Evolutionary conservation across 2,888 invertebrate genomes (phyloP).

Genomic region (Sicus ferrugineus): DNA sequence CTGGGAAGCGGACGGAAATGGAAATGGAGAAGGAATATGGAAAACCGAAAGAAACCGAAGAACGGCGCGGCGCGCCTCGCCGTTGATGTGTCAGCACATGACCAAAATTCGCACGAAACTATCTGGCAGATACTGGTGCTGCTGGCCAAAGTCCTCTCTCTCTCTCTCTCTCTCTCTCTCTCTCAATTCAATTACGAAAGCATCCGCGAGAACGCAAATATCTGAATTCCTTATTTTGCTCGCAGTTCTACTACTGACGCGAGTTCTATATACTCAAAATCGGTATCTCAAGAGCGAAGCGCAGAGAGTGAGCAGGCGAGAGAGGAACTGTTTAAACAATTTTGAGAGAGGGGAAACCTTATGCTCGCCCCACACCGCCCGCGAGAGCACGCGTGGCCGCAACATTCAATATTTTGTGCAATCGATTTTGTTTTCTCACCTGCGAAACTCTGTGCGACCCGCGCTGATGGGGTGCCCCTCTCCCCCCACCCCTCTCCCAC

Average conservation of each 20-base stretch:
- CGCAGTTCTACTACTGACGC: background rate
- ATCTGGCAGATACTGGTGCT: background rate
- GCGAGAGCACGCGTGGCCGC: too few relatives aligned
- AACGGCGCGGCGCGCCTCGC: background rate
- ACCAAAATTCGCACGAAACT: conserved; percentile 14
- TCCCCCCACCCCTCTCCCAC: too few relatives aligned
- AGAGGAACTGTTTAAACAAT: conserved; percentile 16
- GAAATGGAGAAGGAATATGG: conserved; percentile 5
- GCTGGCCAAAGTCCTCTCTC: too few relatives aligned
- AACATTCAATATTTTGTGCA: too few relatives aligned
- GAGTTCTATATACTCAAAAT: conserved; percentile 1
- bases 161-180: too few relatives aligned
- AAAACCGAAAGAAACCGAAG: background rate
- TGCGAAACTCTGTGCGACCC: background rate
- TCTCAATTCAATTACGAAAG: background rate
- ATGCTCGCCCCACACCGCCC: too few relatives aligned
- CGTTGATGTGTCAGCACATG: conserved; percentile 21
- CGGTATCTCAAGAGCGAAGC: background rate
- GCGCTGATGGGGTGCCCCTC: too few relatives aligned
- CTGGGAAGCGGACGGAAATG: conserved; percentile 26
- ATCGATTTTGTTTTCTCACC: background rate
- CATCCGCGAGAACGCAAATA: background rate
- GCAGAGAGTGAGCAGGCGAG: background rate
- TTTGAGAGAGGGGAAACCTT: background rate
- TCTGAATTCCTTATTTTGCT: too few relatives aligned